Evolutionary conservation across 2,888 invertebrate genomes (phyloP).

Genomic region (Aleiodes testaceus): DNA sequence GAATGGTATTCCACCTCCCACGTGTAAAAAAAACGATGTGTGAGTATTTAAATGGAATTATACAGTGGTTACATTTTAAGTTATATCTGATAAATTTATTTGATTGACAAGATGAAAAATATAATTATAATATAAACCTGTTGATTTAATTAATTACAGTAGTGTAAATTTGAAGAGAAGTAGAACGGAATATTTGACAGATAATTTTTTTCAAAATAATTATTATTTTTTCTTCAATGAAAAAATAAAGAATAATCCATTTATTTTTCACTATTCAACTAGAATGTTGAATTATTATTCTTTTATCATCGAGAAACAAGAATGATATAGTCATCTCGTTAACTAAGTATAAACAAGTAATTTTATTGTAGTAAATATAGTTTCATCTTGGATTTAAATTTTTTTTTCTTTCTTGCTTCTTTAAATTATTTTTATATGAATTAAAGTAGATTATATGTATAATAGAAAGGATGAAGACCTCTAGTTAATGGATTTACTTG

Average conservation of each 20-base stretch:
- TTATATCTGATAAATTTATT: conserved; percentile 52
- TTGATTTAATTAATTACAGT: conserved; percentile 31
- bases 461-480: conserved; percentile 71
- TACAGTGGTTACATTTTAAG: conserved; percentile 23
- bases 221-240: conserved; percentile 24
- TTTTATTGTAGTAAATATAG: conserved; percentile 63
- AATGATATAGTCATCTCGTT: conserved; percentile 43
- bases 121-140: conserved; percentile 50
- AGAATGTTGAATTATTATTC: not conserved
- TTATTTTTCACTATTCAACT: conserved; percentile 7
- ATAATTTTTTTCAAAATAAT: conserved; percentile 4
- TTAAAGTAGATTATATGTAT: conserved; percentile 57
- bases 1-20: not conserved
- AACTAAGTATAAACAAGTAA: conserved; percentile 58
- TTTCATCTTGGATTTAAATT: conserved; percentile 51
- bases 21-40: not conserved
- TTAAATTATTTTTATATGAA: conserved; percentile 58
- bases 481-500: conserved; percentile 70
- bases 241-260: conserved; percentile 18
- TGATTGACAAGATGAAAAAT: conserved; percentile 53
- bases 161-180: conserved; percentile 23
- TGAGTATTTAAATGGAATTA: conserved; percentile 7
- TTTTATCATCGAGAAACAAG: not conserved
- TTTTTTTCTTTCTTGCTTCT: conserved; percentile 53
- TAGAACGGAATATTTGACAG: conserved; percentile 26